A percentile compares a stretch with the other conserved stretches of the same genome.
phyloP scores from a whole-genome alignment of 2,113 vertebrate genomes.

The Emydocephalus ijimae region DNA sequence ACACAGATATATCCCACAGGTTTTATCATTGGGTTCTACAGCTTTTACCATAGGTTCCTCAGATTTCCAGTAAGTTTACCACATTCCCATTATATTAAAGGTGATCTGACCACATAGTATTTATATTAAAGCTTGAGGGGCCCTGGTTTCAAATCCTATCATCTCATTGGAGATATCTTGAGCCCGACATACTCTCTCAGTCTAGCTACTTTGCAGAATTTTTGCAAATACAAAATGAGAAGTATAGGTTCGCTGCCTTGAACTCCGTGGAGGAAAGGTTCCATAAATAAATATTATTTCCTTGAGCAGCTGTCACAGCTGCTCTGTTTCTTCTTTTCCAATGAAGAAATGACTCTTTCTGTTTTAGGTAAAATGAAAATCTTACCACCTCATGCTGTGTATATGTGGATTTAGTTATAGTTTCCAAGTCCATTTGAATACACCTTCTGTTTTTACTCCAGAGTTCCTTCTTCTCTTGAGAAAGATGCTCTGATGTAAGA shows the following conservation, averaged over 20 bases:
- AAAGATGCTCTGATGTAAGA: background rate
- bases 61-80: background rate
- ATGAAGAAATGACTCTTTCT: background rate
- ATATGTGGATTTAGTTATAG: background rate
- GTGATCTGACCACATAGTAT: background rate
- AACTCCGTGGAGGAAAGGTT: background rate
- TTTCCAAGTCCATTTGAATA: background rate
- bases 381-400: background rate
- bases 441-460: background rate
- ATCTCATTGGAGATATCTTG: background rate
- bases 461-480: background rate
- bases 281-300: background rate
- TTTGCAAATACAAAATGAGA: background rate
- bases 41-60: background rate
- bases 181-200: background rate
- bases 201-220: background rate
- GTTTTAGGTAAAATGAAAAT: background rate
- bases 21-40: background rate
- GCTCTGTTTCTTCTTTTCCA: background rate
- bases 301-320: background rate
- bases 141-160: background rate
- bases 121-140: background rate
- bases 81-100: background rate
- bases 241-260: background rate
- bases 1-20: background rate